Evolutionary conservation across 2,888 invertebrate genomes (phyloP), one percentile per base, ranked within the genome.

Genomic region (Quadroppia sp.): DNA sequence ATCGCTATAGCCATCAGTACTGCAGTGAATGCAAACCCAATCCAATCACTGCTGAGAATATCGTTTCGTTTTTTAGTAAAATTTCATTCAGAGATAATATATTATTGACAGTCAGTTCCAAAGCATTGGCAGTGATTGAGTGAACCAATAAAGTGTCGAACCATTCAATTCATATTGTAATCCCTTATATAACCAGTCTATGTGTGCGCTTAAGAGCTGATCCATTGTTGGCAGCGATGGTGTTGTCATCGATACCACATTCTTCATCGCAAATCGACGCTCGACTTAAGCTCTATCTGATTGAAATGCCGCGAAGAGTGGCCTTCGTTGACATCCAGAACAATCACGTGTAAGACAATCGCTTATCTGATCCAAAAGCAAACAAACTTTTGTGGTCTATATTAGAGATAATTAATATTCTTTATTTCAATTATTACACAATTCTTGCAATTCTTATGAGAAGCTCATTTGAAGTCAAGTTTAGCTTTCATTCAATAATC

Each of bases 261-360:
- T 74, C 74, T 13, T 40, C 45, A 20, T 74, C 74, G 17, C 32
- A 70, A 42, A 71, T 74, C 15, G 74, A 74, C 53, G 48, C 74
- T 4, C 53, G 71, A 17, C 70, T 71, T 1, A 74, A 74, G 28
- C 50, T 74, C 15, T 74, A 74, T 61, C 25, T 74, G 15, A 53
- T 74, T 23, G 74, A 74, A 61, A 56, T 74, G 71, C 74, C 74
- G 17, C 48, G 71, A 56, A 32, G 74, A 48, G 74, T 74, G 30
- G 74, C 28, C 42, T 74, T 74, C 40, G 71, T 70, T 30, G 74
- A 74, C 28, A 28, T 74, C 30, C 70, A 71, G 20, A 32, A n/a
- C 36, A 69, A 69, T 69, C 42, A 69, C 20, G 45, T 69, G 69
- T 69, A 69, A 69, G 69, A 67, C 4, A 23, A 11, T 6, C 2